These are phyloP conservation scores for Mythimna loreyi DNA, from an alignment of 2,888 invertebrate species.

Conservation along the genomic window DNA sequence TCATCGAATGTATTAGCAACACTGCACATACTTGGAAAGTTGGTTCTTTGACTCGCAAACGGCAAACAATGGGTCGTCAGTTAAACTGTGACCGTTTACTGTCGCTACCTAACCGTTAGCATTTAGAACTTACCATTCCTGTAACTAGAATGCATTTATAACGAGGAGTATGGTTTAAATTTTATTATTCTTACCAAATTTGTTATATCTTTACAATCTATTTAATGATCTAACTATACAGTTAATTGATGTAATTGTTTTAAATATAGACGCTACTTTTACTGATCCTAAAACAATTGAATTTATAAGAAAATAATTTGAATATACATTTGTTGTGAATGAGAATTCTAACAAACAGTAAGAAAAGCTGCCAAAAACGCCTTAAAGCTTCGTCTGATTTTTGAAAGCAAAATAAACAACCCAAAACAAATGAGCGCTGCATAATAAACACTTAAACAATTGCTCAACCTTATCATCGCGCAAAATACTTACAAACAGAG, in stretches of 20 bases:
- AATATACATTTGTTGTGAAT: neutral
- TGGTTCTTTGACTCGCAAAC: constrained; percentile 19
- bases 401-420: constrained; percentile 27
- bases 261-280: no score
- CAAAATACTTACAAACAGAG: constrained; percentile 32
- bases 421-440: constrained; percentile 6
- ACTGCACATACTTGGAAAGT: constrained; percentile 21
- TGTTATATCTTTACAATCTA: constrained; percentile 15
- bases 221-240: constrained; percentile 23
- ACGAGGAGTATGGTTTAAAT: neutral
- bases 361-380: neutral
- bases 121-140: constrained; percentile 29
- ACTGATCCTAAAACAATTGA: neutral
- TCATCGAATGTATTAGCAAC: constrained; percentile 11
- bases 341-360: neutral
- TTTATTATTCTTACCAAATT: neutral
- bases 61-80: constrained; percentile 39
- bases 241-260: no score
- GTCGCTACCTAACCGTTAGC: constrained; percentile 28
- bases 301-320: neutral
- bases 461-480: constrained; percentile 38
- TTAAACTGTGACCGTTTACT: constrained; percentile 33
- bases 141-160: constrained; percentile 1
- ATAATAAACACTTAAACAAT: constrained; percentile 16
- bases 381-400: neutral